Conservation (phyloP, 2,113 vertebrate species). For the Indicator maculatus region DNA sequence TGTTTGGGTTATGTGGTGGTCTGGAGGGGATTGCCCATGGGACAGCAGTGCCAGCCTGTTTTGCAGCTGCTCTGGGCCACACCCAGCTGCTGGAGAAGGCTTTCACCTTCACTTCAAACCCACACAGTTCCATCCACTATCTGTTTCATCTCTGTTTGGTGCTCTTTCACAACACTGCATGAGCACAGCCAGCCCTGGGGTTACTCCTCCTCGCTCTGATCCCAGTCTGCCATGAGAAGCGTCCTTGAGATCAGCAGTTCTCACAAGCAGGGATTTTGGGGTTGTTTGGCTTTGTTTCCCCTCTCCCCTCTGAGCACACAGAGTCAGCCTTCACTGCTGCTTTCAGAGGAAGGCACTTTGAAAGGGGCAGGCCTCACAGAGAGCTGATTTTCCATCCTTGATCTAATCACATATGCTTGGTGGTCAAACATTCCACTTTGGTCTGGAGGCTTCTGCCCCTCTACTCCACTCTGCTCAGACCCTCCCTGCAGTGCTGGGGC, state of each 20-base stretch:
- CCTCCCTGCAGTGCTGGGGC: background rate
- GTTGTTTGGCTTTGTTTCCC: background rate
- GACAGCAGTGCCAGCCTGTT: background rate
- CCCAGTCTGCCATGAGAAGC: background rate
- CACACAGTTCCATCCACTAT: background rate
- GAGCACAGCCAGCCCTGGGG: background rate
- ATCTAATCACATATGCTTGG: background rate
- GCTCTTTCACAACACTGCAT: background rate
- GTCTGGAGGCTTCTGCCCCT: background rate
- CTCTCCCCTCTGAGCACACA: rapidly evolving
- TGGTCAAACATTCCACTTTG: background rate
- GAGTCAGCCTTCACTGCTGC: background rate
- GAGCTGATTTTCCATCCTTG: background rate
- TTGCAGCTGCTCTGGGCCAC: background rate
- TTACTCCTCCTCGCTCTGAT: background rate
- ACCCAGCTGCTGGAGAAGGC: background rate
- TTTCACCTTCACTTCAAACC: background rate
- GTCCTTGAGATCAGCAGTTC: background rate
- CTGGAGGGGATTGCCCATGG: rapidly evolving
- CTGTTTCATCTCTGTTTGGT: background rate
- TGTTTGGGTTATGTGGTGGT: background rate
- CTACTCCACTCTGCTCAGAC: background rate
- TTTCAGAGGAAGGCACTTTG: background rate
- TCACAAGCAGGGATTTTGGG: background rate
- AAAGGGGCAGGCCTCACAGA: background rate